Evolutionary conservation across 30 jellyfish, hydroid and myxozoan species (phyloP).

Genomic region (Aurelia sp.): DNA sequence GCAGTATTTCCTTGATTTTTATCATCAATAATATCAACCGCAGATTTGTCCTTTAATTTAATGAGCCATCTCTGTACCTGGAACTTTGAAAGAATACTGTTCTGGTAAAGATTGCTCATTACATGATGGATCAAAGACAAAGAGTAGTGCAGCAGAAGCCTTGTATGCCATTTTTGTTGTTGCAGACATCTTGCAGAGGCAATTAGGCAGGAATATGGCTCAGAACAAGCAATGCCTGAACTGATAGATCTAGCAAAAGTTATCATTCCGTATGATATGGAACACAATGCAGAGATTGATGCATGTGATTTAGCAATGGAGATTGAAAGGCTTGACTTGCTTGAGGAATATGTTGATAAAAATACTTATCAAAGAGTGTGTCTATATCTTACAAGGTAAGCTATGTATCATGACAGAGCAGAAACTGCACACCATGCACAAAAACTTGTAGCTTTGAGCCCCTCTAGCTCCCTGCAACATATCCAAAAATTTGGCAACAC

Average conservation of each 20-base stretch:
- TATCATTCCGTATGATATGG: conserved; percentile 92
- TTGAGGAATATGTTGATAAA: conserved; percentile 85
- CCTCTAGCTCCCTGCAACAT: too few relatives aligned
- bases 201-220: conserved; percentile 73
- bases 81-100: too few relatives aligned
- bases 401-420: not conserved
- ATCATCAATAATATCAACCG: too few relatives aligned
- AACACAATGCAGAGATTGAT: conserved; percentile 96
- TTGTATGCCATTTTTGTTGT: not conserved
- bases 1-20: too few relatives aligned
- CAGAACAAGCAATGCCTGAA: conserved; percentile 75
- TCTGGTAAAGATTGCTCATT: too few relatives aligned
- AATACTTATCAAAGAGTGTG: conserved; percentile 90
- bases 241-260: conserved; percentile 79
- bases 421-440: not conserved
- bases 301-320: conserved; percentile 99
- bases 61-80: too few relatives aligned
- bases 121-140: too few relatives aligned
- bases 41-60: too few relatives aligned
- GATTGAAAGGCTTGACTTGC: conserved; percentile 83
- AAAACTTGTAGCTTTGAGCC: not conserved
- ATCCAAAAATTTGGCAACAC: too few relatives aligned
- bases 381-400: conserved; percentile 85
- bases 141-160: too few relatives aligned
- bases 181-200: conserved; percentile 95